These are phyloP conservation scores for Papilio xuthus DNA, from an alignment of 1,140 invertebrate genomes.

Conservation along the genomic window DNA sequence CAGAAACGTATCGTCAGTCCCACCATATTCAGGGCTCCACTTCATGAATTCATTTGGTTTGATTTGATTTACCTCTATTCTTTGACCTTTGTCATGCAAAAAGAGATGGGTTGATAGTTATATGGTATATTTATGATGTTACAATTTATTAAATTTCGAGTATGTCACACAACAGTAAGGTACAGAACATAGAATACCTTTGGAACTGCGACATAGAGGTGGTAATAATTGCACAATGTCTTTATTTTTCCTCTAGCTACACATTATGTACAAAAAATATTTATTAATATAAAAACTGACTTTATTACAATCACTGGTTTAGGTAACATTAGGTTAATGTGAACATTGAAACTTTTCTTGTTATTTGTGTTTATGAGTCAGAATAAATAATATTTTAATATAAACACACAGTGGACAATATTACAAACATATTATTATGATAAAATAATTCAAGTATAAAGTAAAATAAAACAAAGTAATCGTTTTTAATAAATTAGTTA, in stretches of 20 bases:
- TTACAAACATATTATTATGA: constrained; percentile 1
- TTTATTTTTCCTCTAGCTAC: constrained; percentile 71
- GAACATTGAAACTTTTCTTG: constrained; percentile 21
- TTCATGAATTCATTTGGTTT: too few species aligned
- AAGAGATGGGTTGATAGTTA: neutral
- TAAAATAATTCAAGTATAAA: neutral
- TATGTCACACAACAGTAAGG: constrained; percentile 77
- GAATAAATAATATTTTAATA: neutral
- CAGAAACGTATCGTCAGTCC: too few species aligned
- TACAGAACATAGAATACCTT: constrained; percentile 75
- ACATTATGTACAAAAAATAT: constrained; percentile 75
- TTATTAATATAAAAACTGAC: constrained; percentile 67
- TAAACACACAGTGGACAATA: neutral
- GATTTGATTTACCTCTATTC: neutral
- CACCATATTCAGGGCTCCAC: too few species aligned
- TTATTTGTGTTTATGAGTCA: neutral
- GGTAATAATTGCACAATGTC: constrained; percentile 73
- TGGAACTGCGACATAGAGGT: constrained; percentile 68
- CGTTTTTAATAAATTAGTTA: constrained; percentile 1
- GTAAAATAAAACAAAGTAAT: neutral
- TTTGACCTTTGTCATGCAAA: neutral
- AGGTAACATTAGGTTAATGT: constrained; percentile 50
- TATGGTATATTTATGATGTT: constrained; percentile 50
- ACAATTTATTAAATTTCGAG: constrained; percentile 75
- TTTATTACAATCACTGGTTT: constrained; percentile 50